These are phyloP conservation scores for Lepisosteus osseus DNA, from an alignment of 2,113 vertebrate genomes.

Conservation along the genomic window DNA sequence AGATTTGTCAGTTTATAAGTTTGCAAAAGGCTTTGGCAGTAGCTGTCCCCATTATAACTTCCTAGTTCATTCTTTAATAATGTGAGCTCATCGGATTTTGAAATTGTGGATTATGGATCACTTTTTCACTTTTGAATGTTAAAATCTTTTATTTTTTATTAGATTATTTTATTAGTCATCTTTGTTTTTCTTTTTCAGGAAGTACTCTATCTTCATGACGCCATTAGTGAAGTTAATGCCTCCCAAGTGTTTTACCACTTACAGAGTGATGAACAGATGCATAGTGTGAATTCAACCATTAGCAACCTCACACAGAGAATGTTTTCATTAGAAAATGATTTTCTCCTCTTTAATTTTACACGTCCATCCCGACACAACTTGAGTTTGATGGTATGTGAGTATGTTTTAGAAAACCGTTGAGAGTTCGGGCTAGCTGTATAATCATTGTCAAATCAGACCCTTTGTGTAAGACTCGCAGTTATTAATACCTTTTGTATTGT, in stretches of 20 bases:
- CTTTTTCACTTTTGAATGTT: background rate
- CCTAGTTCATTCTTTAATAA: no score
- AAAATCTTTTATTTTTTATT: no score
- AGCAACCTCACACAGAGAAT: conserved; percentile 54
- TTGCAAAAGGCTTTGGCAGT: no score
- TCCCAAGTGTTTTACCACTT: conserved; percentile 48
- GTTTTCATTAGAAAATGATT: conserved; percentile 44
- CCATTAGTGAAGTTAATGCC: conserved; percentile 50
- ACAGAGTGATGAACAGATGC: conserved; percentile 51
- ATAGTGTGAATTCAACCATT: conserved; percentile 43
- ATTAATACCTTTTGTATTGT: no score
- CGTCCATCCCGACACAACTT: background rate
- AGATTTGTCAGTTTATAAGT: no score
- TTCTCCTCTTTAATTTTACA: conserved; percentile 2
- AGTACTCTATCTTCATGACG: conserved; percentile 47
- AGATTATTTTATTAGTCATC: background rate
- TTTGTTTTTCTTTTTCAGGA: conserved; percentile 38
- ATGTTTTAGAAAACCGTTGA: no score
- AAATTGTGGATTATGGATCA: background rate
- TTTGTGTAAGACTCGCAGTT: no score
- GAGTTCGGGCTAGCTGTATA: no score
- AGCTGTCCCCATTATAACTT: no score
- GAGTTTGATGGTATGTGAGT: background rate
- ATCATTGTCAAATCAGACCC: no score
- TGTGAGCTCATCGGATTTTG: no score